Percentiles rank a stretch among this genome's conserved stretches.
Conservation (phyloP, 2,797 vertebrate genomes). For the Notoglanidium macrostoma region DNA sequence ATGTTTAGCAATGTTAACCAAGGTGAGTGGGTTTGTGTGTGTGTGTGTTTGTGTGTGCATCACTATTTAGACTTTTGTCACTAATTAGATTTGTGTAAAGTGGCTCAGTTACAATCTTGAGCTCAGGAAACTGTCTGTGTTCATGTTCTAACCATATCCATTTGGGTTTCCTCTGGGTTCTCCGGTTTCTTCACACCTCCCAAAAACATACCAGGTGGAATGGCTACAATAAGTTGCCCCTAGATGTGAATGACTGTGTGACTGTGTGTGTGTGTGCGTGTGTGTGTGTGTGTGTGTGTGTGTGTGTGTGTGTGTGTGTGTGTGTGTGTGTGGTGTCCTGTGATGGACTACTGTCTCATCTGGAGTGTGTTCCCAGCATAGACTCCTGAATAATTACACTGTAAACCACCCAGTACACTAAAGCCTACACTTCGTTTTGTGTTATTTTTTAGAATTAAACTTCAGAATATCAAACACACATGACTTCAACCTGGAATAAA, state of each 20-base stretch:
- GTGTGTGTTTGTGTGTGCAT: background rate
- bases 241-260: no score
- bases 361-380: background rate
- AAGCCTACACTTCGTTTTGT: background rate
- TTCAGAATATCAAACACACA: background rate
- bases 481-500: background rate
- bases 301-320: background rate
- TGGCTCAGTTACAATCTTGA: background rate
- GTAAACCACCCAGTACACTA: background rate
- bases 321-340: constrained; percentile 4
- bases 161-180: no score
- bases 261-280: background rate
- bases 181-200: no score
- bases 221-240: no score
- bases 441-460: background rate
- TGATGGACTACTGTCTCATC: background rate
- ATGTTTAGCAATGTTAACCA: background rate
- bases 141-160: no score
- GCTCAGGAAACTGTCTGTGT: background rate
- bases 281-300: background rate
- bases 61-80: no score
- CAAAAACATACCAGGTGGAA: background rate
- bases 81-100: no score
- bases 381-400: background rate
- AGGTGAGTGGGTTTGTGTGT: background rate